Evolutionary conservation across 2,113 vertebrate species (phyloP).

Genomic region (Lethenteron reissneri): DNA sequence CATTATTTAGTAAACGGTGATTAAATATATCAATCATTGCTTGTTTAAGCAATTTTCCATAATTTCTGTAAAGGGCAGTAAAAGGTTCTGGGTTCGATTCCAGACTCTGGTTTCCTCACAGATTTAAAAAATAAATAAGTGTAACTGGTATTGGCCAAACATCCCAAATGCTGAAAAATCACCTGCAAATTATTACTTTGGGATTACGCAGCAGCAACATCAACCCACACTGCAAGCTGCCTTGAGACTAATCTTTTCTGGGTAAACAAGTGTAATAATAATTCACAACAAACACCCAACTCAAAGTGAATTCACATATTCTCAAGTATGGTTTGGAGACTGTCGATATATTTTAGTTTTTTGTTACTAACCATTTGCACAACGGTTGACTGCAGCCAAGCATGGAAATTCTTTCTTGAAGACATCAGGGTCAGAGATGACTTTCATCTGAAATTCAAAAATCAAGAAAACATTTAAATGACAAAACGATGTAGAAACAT

Average conservation of each 20-base stretch:
- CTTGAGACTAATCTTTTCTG: not conserved
- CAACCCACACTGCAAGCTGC: not conserved
- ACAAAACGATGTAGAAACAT: not conserved
- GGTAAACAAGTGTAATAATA: not conserved
- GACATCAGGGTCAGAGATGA: slow-evolving; percentile 19
- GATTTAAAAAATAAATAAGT: no score
- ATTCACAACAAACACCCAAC: not conserved
- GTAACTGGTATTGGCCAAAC: no score
- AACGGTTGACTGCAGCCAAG: slow-evolving; percentile 40
- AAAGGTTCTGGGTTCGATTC: no score
- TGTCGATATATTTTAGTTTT: not conserved
- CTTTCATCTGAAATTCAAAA: slow-evolving; percentile 21
- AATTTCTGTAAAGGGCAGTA: no score
- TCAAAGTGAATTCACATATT: not conserved
- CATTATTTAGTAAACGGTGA: no score
- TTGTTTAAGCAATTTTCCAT: no score
- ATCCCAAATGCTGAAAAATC: no score
- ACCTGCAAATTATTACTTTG: no score
- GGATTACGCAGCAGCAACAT: no score
- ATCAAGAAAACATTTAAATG: no score
- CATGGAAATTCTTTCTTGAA: slow-evolving; percentile 36
- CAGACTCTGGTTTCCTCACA: no score
- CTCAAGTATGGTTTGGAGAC: not conserved
- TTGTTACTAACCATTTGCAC: slow-evolving; percentile 25
- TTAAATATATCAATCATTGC: no score